Base-by-base conservation (phyloP, 1,140 invertebrate genomes). In the Pemphigus obesinymphae region DNA sequence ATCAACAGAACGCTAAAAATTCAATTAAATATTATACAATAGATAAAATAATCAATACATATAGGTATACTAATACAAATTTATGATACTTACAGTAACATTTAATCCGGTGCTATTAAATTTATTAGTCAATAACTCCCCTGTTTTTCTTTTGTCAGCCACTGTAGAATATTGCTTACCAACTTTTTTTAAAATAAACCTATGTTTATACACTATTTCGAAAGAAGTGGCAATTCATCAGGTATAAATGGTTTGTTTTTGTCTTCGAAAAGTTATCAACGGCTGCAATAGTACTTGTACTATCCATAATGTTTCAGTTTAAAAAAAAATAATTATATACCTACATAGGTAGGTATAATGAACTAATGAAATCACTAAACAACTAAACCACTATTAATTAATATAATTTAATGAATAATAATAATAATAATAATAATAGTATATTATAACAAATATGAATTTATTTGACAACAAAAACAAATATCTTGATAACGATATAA, bases 361-460 rank as follows among this genome's bases (percentile, higher is more conserved):
- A n/a, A n/a, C n/a, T n/a, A n/a, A n/a, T n/a, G n/a, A n/a, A n/a
- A n/a, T n/a, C n/a, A n/a, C n/a, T n/a, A n/a, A n/a, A n/a, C n/a
- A n/a, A n/a, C n/a, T n/a, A n/a, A n/a, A n/a, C n/a, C n/a, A n/a
- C n/a, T n/a, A n/a, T n/a, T n/a, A n/a, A n/a, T n/a, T n/a, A n/a
- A n/a, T n/a, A n/a, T n/a, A n/a, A n/a, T n/a, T n/a, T n/a, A n/a
- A n/a, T n/a, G n/a, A n/a, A n/a, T n/a, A n/a, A n/a, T n/a, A n/a
- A n/a, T n/a, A n/a, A n/a, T n/a, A n/a, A n/a, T n/a, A n/a, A n/a
- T n/a, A n/a, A n/a, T n/a, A n/a, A n/a, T n/a, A n/a, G n/a, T n/a
- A n/a, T n/a, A n/a, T n/a, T n/a, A n/a, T n/a, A n/a, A 83, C 87
- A 43, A 55, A 55, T 55, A 55, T n/a, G 5, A 55, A n/a, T 55